A percentile compares a stretch with the other conserved stretches of the same genome.
Conservation (phyloP, 2,888 invertebrate species). For the Nemurella pictetii region DNA sequence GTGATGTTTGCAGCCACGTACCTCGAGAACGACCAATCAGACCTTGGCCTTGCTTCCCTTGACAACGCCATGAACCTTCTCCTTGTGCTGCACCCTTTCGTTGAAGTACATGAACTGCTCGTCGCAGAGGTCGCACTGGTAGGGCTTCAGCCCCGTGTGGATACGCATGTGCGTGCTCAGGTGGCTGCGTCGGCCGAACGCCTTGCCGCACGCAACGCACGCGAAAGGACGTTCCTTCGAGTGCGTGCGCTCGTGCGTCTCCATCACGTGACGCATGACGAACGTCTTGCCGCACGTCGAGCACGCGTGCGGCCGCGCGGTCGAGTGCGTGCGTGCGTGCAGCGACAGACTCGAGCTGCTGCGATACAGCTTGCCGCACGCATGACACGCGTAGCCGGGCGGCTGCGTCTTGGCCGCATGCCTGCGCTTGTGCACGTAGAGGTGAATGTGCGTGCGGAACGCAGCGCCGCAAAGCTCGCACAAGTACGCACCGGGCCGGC, state of each 20-base stretch:
- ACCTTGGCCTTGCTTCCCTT: background rate
- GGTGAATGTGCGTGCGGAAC: background rate
- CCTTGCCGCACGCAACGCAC: conserved; percentile 54
- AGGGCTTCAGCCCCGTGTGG: conserved; percentile 31
- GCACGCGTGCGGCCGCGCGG: conserved; percentile 33
- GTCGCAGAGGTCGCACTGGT: background rate
- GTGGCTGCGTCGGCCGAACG: background rate
- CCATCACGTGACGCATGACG: background rate
- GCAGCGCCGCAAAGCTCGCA: background rate
- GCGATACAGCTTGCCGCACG: conserved; percentile 32
- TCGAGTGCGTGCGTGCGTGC: conserved; percentile 35
- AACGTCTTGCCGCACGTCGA: conserved; percentile 29
- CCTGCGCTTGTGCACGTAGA: background rate
- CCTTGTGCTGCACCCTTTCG: background rate
- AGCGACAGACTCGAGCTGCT: conserved; percentile 17
- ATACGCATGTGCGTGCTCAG: conserved; percentile 34
- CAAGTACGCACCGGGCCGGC: background rate
- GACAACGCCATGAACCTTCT: background rate
- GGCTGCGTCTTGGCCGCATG: background rate
- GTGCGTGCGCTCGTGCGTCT: background rate
- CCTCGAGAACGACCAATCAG: too few species aligned
- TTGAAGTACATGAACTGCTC: background rate
- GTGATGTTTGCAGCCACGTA: too few species aligned
- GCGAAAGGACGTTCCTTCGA: conserved; percentile 46
- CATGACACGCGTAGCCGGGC: background rate